Evolutionary conservation across 2,113 vertebrate genomes (phyloP).

Genomic region (Eulacestoma nigropectus): DNA sequence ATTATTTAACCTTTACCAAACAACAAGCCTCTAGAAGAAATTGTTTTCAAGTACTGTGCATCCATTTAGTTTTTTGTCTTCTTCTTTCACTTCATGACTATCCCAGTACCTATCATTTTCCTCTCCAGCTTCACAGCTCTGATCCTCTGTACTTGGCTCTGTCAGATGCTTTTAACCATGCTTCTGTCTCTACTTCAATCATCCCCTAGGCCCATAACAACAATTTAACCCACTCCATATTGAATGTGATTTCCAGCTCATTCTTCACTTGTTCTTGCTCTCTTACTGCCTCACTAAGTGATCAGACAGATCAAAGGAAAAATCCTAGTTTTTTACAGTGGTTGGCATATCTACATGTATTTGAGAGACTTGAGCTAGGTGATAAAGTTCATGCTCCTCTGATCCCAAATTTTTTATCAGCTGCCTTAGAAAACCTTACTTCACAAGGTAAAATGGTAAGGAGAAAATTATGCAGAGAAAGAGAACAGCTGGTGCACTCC

Average conservation of each 20-base stretch:
- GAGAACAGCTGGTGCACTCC: constrained; percentile 6
- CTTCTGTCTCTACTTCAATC: background rate
- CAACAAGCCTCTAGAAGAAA: background rate
- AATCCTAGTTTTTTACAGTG: background rate
- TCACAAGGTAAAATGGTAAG: background rate
- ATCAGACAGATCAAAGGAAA: background rate
- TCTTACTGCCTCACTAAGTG: background rate
- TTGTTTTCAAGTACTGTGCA: background rate
- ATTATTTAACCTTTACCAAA: background rate
- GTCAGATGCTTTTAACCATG: background rate
- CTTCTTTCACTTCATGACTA: background rate
- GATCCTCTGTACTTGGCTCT: background rate
- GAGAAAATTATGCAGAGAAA: background rate
- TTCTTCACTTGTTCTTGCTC: background rate
- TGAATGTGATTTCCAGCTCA: background rate
- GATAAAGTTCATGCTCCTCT: background rate
- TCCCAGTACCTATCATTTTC: background rate
- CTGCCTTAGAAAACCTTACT: background rate
- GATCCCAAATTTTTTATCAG: background rate
- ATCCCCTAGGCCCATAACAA: background rate
- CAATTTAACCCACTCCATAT: background rate
- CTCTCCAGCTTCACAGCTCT: background rate
- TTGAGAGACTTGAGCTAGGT: background rate
- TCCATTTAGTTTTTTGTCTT: background rate
- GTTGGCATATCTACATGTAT: background rate